Conservation (phyloP, 2,113 vertebrate genomes). For the Pelecanus crispus region DNA sequence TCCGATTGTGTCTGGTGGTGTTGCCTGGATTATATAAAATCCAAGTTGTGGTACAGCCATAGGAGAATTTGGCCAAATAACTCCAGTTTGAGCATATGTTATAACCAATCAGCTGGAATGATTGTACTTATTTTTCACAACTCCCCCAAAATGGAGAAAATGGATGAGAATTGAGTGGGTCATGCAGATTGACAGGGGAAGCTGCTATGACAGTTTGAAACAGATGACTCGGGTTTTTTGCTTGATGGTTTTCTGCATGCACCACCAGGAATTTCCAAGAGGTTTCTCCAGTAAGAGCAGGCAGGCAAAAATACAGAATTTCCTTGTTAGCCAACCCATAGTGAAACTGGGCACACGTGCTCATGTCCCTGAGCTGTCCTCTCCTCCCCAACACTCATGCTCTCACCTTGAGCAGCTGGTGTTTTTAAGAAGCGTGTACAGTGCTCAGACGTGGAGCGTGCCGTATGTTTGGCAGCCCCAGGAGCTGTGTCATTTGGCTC, state of each 20-base stretch:
- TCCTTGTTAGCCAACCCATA: neutral
- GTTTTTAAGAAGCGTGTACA: neutral
- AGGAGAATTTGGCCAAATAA: neutral
- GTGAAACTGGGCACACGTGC: neutral
- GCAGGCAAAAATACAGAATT: neutral
- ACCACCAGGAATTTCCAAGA: neutral
- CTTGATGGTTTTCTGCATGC: neutral
- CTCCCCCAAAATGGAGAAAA: constrained; percentile 24
- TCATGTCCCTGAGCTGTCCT: neutral
- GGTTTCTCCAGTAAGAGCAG: neutral
- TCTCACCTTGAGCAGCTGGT: neutral
- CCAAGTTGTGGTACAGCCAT: neutral
- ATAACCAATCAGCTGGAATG: neutral
- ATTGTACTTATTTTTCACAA: constrained; percentile 21
- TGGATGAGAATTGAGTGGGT: constrained; percentile 11
- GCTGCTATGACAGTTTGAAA: constrained; percentile 6
- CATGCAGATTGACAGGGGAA: constrained; percentile 2
- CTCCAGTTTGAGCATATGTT: neutral
- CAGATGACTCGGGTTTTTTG: constrained; percentile 1
- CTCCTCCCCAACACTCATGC: neutral
- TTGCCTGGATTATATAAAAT: neutral
- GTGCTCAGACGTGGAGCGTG: neutral
- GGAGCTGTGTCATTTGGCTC: neutral
- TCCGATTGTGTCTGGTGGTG: neutral
- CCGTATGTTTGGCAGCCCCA: neutral